Percentiles rank a stretch among this genome's conserved stretches.
Evolutionary conservation across 1,140 invertebrate genomes (phyloP).

Genomic region (Elymnias hypermnestra): DNA sequence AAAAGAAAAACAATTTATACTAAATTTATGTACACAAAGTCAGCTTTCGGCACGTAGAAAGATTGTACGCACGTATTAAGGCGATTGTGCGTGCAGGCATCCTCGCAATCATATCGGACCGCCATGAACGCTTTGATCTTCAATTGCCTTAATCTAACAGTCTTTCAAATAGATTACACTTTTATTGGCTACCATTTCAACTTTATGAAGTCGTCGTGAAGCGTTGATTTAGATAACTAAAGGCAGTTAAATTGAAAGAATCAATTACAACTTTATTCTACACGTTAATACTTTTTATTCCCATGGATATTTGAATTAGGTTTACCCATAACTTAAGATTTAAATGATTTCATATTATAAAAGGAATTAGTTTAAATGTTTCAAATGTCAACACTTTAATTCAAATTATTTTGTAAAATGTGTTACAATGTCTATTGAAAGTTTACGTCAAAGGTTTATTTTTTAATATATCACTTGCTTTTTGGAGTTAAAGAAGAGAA

Average conservation of each 20-base stretch:
- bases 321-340: too few relatives aligned
- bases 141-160: slow-evolving; percentile 59
- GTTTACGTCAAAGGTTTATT: too few relatives aligned
- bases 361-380: too few relatives aligned
- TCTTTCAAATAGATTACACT: slow-evolving; percentile 40
- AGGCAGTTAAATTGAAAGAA: not conserved
- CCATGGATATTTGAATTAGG: too few relatives aligned
- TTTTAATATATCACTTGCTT: too few relatives aligned
- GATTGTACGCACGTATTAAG: slow-evolving; percentile 14
- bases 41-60: slow-evolving; percentile 11
- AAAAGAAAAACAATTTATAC: too few relatives aligned
- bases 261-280: not conserved
- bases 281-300: not conserved
- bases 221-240: slow-evolving; percentile 15
- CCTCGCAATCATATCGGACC: slow-evolving; percentile 22
- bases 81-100: slow-evolving; percentile 36
- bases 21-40: too few relatives aligned
- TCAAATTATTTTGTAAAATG: too few relatives aligned
- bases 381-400: too few relatives aligned
- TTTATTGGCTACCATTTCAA: slow-evolving; percentile 25
- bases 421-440: too few relatives aligned
- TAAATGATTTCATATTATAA: too few relatives aligned
- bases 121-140: slow-evolving; percentile 47
- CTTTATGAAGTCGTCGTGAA: slow-evolving; percentile 16
- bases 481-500: too few relatives aligned